phyloP scores from a whole-genome alignment of 2,888 invertebrate species.

The Archaeoteleia sp. region DNA sequence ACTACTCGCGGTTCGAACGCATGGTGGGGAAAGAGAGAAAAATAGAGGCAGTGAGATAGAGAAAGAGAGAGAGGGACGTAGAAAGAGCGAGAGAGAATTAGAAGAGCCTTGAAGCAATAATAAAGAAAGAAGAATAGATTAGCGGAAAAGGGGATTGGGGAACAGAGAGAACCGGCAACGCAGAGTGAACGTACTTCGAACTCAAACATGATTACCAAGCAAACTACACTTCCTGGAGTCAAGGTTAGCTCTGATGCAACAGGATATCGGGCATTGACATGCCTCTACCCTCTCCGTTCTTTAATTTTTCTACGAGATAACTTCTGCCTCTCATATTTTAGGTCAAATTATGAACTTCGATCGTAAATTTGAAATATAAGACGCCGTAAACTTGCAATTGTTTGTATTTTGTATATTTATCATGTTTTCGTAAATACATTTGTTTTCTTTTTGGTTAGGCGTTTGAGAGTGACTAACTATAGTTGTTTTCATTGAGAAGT shows the following conservation, averaged over 20 bases:
- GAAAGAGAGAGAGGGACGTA: too few species aligned
- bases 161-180: conserved; percentile 11
- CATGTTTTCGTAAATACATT: too few species aligned
- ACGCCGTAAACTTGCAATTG: not conserved
- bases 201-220: conserved; percentile 57
- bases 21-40: not conserved
- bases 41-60: too few species aligned
- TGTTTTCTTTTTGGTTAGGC: too few species aligned
- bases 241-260: conserved; percentile 73
- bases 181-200: conserved; percentile 58
- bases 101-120: too few species aligned
- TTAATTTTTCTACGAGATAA: conserved; percentile 36
- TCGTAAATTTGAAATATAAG: conserved; percentile 2
- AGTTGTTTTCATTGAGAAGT: too few species aligned
- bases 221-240: conserved; percentile 68
- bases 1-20: not conserved
- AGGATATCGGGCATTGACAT: conserved; percentile 70
- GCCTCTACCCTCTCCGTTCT: conserved; percentile 28
- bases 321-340: conserved; percentile 28
- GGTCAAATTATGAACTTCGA: conserved; percentile 5
- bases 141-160: not conserved
- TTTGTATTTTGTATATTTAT: too few species aligned
- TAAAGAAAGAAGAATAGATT: not conserved
- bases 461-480: too few species aligned
- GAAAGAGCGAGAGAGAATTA: too few species aligned